A percentile compares a stretch with the other conserved stretches of the same genome.
Conservation (phyloP, 2,888 invertebrate genomes). For the Tipula unca region DNA sequence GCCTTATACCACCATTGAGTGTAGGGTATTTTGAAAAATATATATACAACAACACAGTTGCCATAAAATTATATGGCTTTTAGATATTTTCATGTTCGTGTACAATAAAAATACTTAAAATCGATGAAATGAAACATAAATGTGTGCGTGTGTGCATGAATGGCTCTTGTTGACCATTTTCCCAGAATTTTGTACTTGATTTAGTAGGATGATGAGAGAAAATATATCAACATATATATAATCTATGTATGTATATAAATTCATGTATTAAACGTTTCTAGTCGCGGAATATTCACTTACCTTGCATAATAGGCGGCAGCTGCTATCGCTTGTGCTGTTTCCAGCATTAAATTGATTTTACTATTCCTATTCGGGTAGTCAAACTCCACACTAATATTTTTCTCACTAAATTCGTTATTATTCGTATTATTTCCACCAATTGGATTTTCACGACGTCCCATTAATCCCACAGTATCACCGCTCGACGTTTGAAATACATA, state of each 20-base stretch:
- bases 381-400: neutral
- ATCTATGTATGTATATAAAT: too few species aligned
- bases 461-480: neutral
- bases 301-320: conserved; percentile 36
- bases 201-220: neutral
- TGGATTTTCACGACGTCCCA: conserved; percentile 17
- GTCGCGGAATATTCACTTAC: too few species aligned
- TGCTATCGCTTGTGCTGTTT: conserved; percentile 36
- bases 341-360: conserved; percentile 35
- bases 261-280: too few species aligned
- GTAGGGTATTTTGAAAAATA: neutral
- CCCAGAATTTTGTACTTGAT: too few species aligned
- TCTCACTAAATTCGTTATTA: conserved; percentile 28
- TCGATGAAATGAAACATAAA: neutral
- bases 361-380: conserved; percentile 33
- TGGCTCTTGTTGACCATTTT: neutral
- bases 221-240: neutral
- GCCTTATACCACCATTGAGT: neutral
- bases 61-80: neutral
- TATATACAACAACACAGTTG: neutral
- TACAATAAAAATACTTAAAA: neutral
- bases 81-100: neutral
- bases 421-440: conserved; percentile 22
- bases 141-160: neutral
- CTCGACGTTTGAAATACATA: neutral